Base-by-base conservation (phyloP, 2,113 vertebrate species). In the Panthera uncia region DNA sequence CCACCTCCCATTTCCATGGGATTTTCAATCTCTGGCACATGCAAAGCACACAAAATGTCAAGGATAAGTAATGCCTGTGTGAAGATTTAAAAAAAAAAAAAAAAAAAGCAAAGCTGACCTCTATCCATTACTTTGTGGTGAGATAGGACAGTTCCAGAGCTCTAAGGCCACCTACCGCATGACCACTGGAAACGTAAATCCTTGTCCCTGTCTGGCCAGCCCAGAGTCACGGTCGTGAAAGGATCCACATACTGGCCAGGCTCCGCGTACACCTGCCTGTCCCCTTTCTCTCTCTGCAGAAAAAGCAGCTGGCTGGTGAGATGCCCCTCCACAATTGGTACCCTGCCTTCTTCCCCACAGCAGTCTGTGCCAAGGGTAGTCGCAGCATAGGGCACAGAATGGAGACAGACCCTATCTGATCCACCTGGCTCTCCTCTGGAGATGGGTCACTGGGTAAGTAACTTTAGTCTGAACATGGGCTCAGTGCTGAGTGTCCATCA, bases 131-230 rank as follows among this genome's bases (percentile, higher is more conserved):
- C 12, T 15, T 81, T 25, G 1, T 82, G 36, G n/a, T 27, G 76
- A 74, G 36, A n/a, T 3, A n/a, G 69, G 69, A 41, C 4, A 25
- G 71, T 12, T 93, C 2, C n/a, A 36, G 92, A 95, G 50, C 65
- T 66, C 50, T 6, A 86, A 21, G 1, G 1, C 50, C 55, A 98
- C 99, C 33, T 98, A 99, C 99, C 99, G 18, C 99, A 99, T 27
- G 98, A 98, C 99, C 99, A 99, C 45, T 93, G 95, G 83, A 99
- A 98, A 79, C 11, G 71, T 48, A 97, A 97, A 38, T 91, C 95
- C 10, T 38, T 74, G 41, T 55, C 97, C 13, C 73, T 74, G 4
- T 97, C 98, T 5, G 96, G 97, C 99, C 99, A 99, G 97, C 97
- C 96, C 85, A 99, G 97, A 0, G 82, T 98, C 89, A 99, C 86